Evolutionary conservation across 1,140 invertebrate genomes (phyloP).

Genomic region (Philotrypesis tridentata): DNA sequence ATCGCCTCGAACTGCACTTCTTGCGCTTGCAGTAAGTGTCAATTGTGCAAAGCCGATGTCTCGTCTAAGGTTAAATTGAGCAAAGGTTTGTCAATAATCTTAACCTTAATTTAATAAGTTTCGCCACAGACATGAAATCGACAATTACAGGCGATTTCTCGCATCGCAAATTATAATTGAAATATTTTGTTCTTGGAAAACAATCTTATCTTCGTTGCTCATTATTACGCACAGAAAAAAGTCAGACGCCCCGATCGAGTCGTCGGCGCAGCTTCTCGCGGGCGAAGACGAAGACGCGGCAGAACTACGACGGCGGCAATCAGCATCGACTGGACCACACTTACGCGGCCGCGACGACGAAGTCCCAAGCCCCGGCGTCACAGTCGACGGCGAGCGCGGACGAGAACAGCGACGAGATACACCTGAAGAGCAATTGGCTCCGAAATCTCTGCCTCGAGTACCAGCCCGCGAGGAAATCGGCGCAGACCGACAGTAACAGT

Average conservation of each 20-base stretch:
- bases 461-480: conserved; percentile 27
- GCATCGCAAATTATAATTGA: no score
- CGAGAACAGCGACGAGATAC: conserved; percentile 25
- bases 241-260: not conserved
- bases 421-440: conserved; percentile 31
- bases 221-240: not conserved
- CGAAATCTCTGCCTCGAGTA: conserved; percentile 36
- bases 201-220: no score
- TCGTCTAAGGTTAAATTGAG: not conserved
- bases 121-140: not conserved
- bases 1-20: conserved; percentile 29
- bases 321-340: conserved; percentile 47
- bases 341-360: conserved; percentile 31
- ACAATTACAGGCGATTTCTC: no score
- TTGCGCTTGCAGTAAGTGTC: conserved; percentile 16
- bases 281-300: conserved; percentile 16
- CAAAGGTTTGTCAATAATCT: not conserved
- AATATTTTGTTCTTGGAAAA: no score
- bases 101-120: not conserved
- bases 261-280: not conserved
- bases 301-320: conserved; percentile 30
- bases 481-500: not conserved
- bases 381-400: not conserved
- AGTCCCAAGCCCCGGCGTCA: not conserved
- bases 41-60: not conserved